Base-by-base conservation (phyloP, 2,113 vertebrate species). In the Nothobranchius furzeri region DNA sequence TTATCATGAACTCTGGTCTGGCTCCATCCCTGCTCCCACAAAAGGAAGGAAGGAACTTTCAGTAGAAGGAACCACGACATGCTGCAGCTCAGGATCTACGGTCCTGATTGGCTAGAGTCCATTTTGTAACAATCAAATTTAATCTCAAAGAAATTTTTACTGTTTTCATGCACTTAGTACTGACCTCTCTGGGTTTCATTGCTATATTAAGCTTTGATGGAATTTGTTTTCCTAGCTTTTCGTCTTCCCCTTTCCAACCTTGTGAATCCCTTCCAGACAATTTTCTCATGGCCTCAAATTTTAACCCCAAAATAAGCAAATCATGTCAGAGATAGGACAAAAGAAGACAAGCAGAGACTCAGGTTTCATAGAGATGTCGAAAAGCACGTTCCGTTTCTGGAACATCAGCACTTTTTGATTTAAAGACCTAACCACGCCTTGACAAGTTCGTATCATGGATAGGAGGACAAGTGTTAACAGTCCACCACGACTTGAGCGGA, bases 261-360 rank as follows among this genome's bases (percentile, higher is more conserved):
- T 89, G 88, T 81, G 85, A 90, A 88, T 83, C 72, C 52, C 60
- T 70, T 60, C 15, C 46, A 36, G 57, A 70, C 49, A 68, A 24
- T 82, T 84, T 91, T 91, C 88, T 88, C 85, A 90, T 82, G 87
- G 85, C 70, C 77, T 77, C 54, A 74, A 45, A 75, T 55, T 13
- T 62, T 52, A 59, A 46, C 20, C 45, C 37, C 20, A 60, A 81
- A 84, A 76, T 62, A 86, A 74, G 25, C 60, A 37, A 68, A 55
- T 67, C 46, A 78, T 72, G 52, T 73, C 67, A 70, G 60, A 78
- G 48, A 51, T 35, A 69, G 30, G 7, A 15, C 60, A 24, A 14
- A 56, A 42, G n/a, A 49, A 60, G 78, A 54, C 68, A 82, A 67
- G 75, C 65, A 68, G 9, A 30, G 3, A 35, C 56, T 81, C 63